Conservation (phyloP, 2,888 invertebrate genomes). For the Apomyelois bistriatella region DNA sequence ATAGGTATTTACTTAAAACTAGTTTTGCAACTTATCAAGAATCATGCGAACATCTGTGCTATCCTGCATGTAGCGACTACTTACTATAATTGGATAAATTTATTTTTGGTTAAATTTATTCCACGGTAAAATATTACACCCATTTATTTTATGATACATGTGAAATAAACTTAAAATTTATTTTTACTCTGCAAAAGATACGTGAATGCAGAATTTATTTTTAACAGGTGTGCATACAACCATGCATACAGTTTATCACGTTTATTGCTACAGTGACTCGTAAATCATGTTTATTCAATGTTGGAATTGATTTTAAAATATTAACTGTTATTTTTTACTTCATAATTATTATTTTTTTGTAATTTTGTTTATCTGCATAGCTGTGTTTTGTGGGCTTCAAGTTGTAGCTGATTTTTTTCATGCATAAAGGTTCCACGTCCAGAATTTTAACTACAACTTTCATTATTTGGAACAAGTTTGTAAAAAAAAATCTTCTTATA, state of each 20-base stretch:
- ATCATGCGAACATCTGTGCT: conserved; percentile 10
- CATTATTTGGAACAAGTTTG: no score
- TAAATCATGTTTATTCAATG: neutral
- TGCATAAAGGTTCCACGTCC: no score
- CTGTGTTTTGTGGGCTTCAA: no score
- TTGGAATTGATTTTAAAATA: neutral
- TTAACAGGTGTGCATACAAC: neutral
- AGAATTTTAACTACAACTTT: no score
- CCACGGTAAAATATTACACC: no score
- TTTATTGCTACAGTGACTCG: neutral
- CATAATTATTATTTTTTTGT: neutral
- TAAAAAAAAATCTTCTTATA: no score
- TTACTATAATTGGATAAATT: neutral
- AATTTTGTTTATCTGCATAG: no score
- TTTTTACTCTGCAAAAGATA: no score
- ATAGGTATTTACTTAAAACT: conserved; percentile 17
- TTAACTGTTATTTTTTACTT: neutral
- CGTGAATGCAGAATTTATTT: neutral
- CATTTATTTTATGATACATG: no score
- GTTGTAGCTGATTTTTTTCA: no score
- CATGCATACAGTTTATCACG: neutral
- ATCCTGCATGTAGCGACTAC: neutral
- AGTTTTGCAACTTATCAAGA: conserved; percentile 18
- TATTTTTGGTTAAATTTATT: neutral
- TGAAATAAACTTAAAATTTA: no score